Base-by-base conservation (phyloP, 1,140 invertebrate species). In the Drosophila mayri region DNA sequence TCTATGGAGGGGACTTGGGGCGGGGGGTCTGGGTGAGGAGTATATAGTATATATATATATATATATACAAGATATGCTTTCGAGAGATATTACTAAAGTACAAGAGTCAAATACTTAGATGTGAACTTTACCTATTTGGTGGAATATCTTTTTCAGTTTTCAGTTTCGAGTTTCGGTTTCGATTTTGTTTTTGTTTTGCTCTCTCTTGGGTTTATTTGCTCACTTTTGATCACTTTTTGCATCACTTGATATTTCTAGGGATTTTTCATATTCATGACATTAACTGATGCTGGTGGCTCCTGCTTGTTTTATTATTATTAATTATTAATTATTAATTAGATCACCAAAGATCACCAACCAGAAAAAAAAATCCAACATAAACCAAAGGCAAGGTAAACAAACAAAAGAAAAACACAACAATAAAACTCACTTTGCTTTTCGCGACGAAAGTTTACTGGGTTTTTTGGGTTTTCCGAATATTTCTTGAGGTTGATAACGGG, bases 111-210 rank as follows among this genome's bases (percentile, higher is more conserved):
- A 67, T 49, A 79, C 59, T 75, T 75, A 55, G 52, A 67, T 80
- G 52, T 67, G 65, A 88, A 88, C 84, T 80, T 88, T 88, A 88
- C 84, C 84, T 88, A 88, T 90, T 81, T 84, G 64, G 28, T 63
- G 67, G 67, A 63, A 72, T 68, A 55, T 83, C 70, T 58, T 64
- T 64, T 47, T 78, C 50, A 64, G 40, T 58, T 62, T 61, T 30
- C 11, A 35, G 10, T 35, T 35, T 35, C 35, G 11, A 32, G 32
- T 67, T 35, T 18, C 70, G 20, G 32, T 57, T 50, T 44, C 11
- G 18, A n/a, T 32, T 61, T 62, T 8, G 22, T 43, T 35, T 79
- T 78, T 47, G 35, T 50, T 71, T 59, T 40, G 43, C 40, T 54
- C 58, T 63, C 12, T 30, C 10, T 38, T 14, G 14, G 46, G 3